Evolutionary conservation across 1,140 invertebrate genomes (phyloP), one percentile per base, ranked within the genome.

Genomic region (Alviniconcha marisindica): DNA sequence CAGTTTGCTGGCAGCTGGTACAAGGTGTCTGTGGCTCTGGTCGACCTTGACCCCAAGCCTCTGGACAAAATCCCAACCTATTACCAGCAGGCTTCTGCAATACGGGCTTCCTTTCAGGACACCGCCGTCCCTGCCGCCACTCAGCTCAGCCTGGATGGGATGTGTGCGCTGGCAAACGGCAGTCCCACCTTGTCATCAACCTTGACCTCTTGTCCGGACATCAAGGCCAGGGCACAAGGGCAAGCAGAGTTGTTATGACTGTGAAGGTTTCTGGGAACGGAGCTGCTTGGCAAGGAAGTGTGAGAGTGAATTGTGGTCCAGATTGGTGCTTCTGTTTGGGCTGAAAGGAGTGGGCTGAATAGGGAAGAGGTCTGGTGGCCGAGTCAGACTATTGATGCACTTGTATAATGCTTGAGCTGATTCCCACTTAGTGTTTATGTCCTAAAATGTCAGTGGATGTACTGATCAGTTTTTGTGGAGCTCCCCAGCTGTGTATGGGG

Each of bases 41-140:
- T 92, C 51, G 91, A 92, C 82, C 87, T 91, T 66, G 91, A 92
- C 83, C 90, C 90, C 31, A 92, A 92, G 84, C 90, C 90, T 38
- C 89, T 91, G 77, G 87, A 89, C 80, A 91, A 91, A 73, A 88
- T 92, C 24, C 85, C 84, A n/a, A 88, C 86, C 14, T 92, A 91
- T 78, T 80, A 88, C 60, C 77, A 77, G 5, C 86, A 89, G 54
- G 88, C 90, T 31, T 74, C 71, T 1, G 85, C 87, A 28, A 92
- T 92, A 51, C 77, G 86, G 10, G 85, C 85, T 18, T 87, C 89
- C 5, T 92, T 84, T 71, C 73, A 83, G 42, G 86, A 87, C 40
- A 84, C 82, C 5, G 24, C 28, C 38, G 15, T 40, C 0, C 24
- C 71, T 36, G 18, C 36, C 33, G 18, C 15, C 5, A 15, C 69